Evolutionary conservation across 2,113 vertebrate species (phyloP).

Genomic region (Chroicocephalus ridibundus): DNA sequence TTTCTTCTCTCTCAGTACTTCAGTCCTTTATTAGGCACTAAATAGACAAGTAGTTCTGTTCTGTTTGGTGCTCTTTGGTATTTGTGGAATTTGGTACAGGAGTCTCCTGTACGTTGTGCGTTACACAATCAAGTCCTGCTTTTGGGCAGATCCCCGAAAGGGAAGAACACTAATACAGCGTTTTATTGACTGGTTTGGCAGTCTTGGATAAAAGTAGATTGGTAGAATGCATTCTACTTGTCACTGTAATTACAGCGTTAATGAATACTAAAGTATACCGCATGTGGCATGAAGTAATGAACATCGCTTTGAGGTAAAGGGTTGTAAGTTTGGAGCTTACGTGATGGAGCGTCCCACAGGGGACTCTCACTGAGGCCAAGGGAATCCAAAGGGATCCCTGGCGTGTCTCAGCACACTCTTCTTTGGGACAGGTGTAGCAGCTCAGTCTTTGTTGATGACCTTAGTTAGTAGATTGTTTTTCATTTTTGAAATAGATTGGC

Average conservation of each 20-base stretch:
- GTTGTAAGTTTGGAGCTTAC: not conserved
- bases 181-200: not conserved
- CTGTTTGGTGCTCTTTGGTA: not conserved
- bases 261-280: not conserved
- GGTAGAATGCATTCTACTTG: not conserved
- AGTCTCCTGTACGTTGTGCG: not conserved
- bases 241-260: not conserved
- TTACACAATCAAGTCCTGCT: not conserved
- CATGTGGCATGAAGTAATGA: not conserved
- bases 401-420: not conserved
- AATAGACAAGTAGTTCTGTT: not conserved
- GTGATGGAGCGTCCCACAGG: not conserved
- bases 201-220: not conserved
- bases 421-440: not conserved
- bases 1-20: not conserved
- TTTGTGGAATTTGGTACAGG: not conserved
- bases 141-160: not conserved
- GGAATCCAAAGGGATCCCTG: not conserved
- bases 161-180: not conserved
- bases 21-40: not conserved
- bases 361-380: not conserved
- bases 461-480: not conserved
- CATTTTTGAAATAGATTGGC: not conserved
- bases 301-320: not conserved
- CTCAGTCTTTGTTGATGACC: not conserved